Conservation (phyloP, 2,797 vertebrate genomes). For the Clarias fuscus region DNA sequence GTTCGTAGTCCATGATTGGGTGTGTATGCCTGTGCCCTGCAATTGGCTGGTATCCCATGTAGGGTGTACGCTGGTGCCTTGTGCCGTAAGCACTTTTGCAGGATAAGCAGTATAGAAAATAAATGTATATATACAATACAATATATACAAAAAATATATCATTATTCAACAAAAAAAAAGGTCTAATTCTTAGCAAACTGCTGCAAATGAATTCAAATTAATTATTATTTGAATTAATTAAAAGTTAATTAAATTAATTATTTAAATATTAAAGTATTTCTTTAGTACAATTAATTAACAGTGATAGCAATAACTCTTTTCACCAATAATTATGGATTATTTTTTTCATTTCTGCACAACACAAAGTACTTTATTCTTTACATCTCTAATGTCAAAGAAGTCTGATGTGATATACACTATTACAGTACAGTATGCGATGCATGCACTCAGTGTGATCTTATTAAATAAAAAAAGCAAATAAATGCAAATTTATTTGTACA, state of each 20-base stretch:
- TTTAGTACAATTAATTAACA: not conserved
- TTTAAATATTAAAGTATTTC: too few relatives aligned
- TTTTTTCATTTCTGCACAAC: not conserved
- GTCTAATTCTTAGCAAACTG: not conserved
- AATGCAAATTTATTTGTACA: not conserved
- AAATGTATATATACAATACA: too few relatives aligned
- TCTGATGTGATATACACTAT: not conserved
- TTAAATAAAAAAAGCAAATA: not conserved
- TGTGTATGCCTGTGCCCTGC: too few relatives aligned
- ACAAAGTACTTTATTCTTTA: not conserved
- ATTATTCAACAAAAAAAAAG: not conserved
- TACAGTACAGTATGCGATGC: not conserved
- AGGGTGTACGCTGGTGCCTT: too few relatives aligned
- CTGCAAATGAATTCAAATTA: not conserved
- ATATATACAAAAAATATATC: too few relatives aligned
- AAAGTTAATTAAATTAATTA: too few relatives aligned
- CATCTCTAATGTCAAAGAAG: not conserved
- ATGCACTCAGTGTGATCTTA: not conserved
- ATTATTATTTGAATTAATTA: too few relatives aligned
- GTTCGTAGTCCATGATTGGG: too few relatives aligned
- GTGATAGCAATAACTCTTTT: not conserved
- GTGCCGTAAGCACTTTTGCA: too few relatives aligned
- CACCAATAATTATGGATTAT: not conserved
- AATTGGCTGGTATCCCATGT: too few relatives aligned
- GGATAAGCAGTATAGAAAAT: too few relatives aligned